Evolutionary conservation across 2,888 invertebrate genomes (phyloP), one percentile per base, ranked within the genome.

Genomic region (Eudasyphora cyanicolor): DNA sequence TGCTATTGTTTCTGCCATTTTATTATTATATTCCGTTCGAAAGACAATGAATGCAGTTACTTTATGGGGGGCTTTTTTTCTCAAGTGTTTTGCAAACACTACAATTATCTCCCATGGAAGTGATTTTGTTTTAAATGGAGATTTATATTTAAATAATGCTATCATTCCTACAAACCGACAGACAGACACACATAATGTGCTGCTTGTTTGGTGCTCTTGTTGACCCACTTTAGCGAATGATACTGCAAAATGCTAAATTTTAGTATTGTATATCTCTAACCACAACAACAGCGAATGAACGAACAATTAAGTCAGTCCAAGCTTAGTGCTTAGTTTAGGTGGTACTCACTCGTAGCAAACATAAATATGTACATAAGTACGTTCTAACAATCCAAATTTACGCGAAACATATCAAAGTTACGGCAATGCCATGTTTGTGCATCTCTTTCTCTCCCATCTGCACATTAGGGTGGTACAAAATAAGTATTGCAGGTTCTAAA

Each of bases 81-180:
- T 73, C 82, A 79, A 82, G 71, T 82, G 49, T 76, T 82, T 82
- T 76, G 79, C 73, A 82, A 82, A 82, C 71, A 76, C 62, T 51
- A 21, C 79, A 74, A 74, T 82, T 74, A 69, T 69, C 35, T 82
- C 35, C 17, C 24, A 67, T 76, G 57, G 54, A 70, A 71, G 45
- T 79, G 75, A 51, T 73, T 76, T 69, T 49, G 45, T 64, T 60
- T 17, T 62, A 69, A 74, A 19, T 70, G n/a, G 62, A 64, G 75
- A 78, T 75, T 75, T 82, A 74, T 81, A 75, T 78, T 71, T 78
- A 64, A 78, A 75, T 82, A 78, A 75, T 75, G 70, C 62, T 60
- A 78, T 77, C 76, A 73, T 73, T 77, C 69, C 14, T 27, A 49
- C n/a, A n/a, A 45, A 45, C 45, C 2, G 51, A 12, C 32, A 38